phyloP scores from a whole-genome alignment of 2,888 invertebrate species.

The Nezara viridula region DNA sequence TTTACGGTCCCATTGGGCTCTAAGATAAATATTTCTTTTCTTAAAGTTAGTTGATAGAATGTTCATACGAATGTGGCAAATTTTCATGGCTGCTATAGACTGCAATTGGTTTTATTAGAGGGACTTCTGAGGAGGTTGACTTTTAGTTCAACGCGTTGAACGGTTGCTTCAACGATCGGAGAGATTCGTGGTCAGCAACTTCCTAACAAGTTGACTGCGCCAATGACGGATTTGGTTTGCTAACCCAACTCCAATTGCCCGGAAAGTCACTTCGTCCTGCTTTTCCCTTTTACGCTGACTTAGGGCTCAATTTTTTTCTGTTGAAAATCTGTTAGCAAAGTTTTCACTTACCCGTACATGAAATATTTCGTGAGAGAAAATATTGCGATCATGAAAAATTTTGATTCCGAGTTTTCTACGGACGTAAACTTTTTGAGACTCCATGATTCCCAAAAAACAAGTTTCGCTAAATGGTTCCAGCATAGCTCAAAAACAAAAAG shows the following conservation, averaged over 20 bases:
- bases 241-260: background rate
- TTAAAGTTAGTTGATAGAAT: background rate
- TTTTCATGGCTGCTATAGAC: background rate
- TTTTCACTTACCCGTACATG: background rate
- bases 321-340: background rate
- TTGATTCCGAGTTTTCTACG: too few species aligned
- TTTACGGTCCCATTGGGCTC: background rate
- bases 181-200: background rate
- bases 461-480: too few species aligned
- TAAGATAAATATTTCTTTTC: background rate
- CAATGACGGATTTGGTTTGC: background rate
- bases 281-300: slow-evolving; percentile 4
- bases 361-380: too few species aligned
- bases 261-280: slow-evolving; percentile 37
- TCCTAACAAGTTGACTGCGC: background rate
- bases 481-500: too few species aligned
- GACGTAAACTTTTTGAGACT: too few species aligned
- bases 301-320: background rate
- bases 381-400: too few species aligned
- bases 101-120: background rate
- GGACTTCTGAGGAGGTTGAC: too few species aligned
- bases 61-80: background rate
- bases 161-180: background rate
- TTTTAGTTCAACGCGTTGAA: too few species aligned
- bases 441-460: too few species aligned